A percentile compares a stretch with the other conserved stretches of the same genome.
Conservation (phyloP, 2,888 invertebrate species). For the Agrypnus murinus region DNA sequence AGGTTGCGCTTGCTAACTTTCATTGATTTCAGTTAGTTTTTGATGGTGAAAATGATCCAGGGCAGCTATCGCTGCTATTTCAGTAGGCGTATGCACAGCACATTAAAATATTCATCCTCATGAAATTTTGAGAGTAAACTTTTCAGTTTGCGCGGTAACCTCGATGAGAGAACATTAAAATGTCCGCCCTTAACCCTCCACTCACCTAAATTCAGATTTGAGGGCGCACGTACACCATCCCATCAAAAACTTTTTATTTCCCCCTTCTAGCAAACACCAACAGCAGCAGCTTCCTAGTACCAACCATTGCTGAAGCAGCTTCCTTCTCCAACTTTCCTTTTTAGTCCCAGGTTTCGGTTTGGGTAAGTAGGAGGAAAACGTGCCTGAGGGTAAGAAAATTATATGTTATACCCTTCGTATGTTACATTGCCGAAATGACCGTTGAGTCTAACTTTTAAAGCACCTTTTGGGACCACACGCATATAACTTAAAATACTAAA, state of each 20-base stretch:
- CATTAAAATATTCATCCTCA: conserved; percentile 36
- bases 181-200: conserved; percentile 34
- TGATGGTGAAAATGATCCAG: background rate
- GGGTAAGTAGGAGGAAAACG: conserved; percentile 16
- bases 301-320: background rate
- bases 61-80: background rate
- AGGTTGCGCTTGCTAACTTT: too few species aligned
- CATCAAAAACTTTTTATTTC: conserved; percentile 33
- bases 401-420: conserved; percentile 21
- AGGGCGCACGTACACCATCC: conserved; percentile 30
- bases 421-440: conserved; percentile 26
- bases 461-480: conserved; percentile 13
- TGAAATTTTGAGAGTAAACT: conserved; percentile 37
- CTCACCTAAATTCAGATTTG: conserved; percentile 37
- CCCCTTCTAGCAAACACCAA: conserved; percentile 17
- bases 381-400: conserved; percentile 21
- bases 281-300: conserved; percentile 9
- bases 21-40: too few species aligned
- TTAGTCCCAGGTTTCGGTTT: background rate
- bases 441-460: conserved; percentile 25
- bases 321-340: conserved; percentile 33
- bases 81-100: background rate
- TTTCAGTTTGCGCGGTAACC: conserved; percentile 34
- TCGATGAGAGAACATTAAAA: conserved; percentile 42
- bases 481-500: background rate